Percentiles rank a stretch among this genome's conserved stretches.
Evolutionary conservation across 2,888 invertebrate species (phyloP).

Genomic region (Temnothorax rugatulus): DNA sequence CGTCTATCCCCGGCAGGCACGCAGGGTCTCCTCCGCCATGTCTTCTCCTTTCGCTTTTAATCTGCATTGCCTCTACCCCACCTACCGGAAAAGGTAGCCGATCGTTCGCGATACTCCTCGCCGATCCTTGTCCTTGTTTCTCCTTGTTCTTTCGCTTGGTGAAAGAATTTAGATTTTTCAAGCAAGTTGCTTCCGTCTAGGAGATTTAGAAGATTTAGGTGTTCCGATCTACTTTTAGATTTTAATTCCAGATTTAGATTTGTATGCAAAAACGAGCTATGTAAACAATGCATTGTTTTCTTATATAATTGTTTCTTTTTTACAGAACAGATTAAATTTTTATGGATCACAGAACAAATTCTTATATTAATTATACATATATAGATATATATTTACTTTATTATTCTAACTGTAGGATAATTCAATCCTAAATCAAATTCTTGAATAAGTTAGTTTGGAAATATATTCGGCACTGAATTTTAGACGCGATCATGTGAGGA

Average conservation of each 20-base stretch:
- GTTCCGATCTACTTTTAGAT: not conserved
- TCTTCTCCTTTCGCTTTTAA: constrained; percentile 80
- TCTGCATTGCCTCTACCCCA: constrained; percentile 68
- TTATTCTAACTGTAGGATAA: not conserved
- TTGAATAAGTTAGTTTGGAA: not conserved
- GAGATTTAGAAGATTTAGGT: not conserved
- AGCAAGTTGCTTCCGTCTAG: not conserved
- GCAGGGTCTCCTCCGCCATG: constrained; percentile 31
- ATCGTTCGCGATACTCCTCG: constrained; percentile 52
- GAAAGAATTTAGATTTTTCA: not conserved
- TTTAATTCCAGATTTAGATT: not conserved
- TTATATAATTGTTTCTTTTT: not conserved
- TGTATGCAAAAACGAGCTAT: not conserved
- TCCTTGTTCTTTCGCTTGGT: not conserved
- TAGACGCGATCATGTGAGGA: not conserved
- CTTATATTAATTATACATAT: not conserved
- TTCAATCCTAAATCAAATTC: not conserved
- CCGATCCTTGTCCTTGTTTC: not conserved
- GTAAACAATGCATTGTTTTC: not conserved
- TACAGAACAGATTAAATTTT: not conserved
- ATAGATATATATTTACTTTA: not conserved
- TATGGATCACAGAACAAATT: not conserved
- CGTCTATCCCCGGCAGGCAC: constrained; percentile 62
- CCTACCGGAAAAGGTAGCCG: constrained; percentile 68
- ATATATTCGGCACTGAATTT: not conserved